Evolutionary conservation across 2,888 invertebrate genomes (phyloP).

Genomic region (Pammene fasciana): DNA sequence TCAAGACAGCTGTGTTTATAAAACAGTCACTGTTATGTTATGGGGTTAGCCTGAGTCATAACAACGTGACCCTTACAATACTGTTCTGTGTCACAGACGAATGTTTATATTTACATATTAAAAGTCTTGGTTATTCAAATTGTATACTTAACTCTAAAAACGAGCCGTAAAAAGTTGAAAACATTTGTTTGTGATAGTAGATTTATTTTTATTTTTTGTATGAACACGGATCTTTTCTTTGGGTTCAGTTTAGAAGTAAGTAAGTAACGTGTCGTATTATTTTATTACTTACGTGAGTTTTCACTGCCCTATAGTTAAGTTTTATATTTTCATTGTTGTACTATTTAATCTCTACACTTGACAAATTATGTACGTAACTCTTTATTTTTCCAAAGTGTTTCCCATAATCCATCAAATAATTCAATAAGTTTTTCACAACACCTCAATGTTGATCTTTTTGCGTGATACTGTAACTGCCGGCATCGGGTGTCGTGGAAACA

Average conservation of each 20-base stretch:
- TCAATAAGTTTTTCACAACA: slow-evolving; percentile 28
- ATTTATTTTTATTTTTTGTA: not conserved
- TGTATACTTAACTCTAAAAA: not conserved
- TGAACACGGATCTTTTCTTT: too few species aligned
- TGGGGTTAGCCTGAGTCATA: slow-evolving; percentile 50
- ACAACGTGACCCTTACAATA: slow-evolving; percentile 51
- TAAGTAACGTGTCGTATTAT: not conserved
- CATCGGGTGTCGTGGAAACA: slow-evolving; percentile 58
- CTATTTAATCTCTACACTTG: not conserved
- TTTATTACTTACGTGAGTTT: too few species aligned
- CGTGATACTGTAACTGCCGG: slow-evolving; percentile 63
- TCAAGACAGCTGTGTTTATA: slow-evolving; percentile 53
- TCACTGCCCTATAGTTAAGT: not conserved
- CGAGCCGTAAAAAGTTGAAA: not conserved
- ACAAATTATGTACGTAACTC: too few species aligned
- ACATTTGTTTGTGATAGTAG: not conserved
- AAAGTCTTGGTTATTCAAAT: not conserved
- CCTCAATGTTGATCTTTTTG: slow-evolving; percentile 35
- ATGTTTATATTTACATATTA: slow-evolving; percentile 34
- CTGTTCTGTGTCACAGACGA: slow-evolving; percentile 55
- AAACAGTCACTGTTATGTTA: slow-evolving; percentile 52
- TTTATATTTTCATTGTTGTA: not conserved
- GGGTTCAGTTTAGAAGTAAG: not conserved
- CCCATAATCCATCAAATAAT: slow-evolving; percentile 22
- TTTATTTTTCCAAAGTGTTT: slow-evolving; percentile 4